Evolutionary conservation across 1,140 invertebrate species (phyloP).

Genomic region (Neuroterus valhalla): DNA sequence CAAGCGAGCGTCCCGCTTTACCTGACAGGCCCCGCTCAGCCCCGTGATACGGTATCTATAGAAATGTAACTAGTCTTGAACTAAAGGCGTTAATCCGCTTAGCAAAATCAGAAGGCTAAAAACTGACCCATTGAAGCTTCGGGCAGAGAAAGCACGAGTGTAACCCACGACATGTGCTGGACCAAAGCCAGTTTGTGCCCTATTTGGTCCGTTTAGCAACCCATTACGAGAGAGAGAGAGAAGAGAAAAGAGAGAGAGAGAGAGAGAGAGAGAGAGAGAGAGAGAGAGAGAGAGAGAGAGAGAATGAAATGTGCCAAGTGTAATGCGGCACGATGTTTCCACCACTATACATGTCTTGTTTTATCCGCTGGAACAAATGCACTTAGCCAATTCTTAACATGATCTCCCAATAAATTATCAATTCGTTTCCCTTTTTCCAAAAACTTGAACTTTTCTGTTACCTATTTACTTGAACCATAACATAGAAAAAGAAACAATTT

Average conservation of each 20-base stretch:
- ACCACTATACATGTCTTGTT: slow-evolving; percentile 31
- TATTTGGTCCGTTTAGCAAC: slow-evolving; percentile 49
- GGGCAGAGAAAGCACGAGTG: slow-evolving; percentile 4
- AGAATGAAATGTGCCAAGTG: slow-evolving; percentile 33
- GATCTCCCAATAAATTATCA: too few relatives aligned
- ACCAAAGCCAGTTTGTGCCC: slow-evolving; percentile 31
- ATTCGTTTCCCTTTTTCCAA: too few relatives aligned
- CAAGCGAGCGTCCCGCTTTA: too few relatives aligned
- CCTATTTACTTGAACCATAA: too few relatives aligned
- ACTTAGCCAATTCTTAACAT: too few relatives aligned
- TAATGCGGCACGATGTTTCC: slow-evolving; percentile 43
- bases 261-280: too few relatives aligned
- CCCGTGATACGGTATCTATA: too few relatives aligned
- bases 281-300: too few relatives aligned
- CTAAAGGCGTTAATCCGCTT: background rate
- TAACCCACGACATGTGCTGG: slow-evolving; percentile 38
- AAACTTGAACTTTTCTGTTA: too few relatives aligned
- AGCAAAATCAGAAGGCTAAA: background rate
- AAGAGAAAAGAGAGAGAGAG: too few relatives aligned
- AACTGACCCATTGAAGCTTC: background rate
- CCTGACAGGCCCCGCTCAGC: too few relatives aligned
- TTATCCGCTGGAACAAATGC: background rate
- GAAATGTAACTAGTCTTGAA: background rate
- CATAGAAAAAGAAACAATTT: too few relatives aligned
- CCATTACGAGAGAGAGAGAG: slow-evolving; percentile 5